phyloP scores from a whole-genome alignment of 2,113 vertebrate genomes.

The Hippocampus zosterae region DNA sequence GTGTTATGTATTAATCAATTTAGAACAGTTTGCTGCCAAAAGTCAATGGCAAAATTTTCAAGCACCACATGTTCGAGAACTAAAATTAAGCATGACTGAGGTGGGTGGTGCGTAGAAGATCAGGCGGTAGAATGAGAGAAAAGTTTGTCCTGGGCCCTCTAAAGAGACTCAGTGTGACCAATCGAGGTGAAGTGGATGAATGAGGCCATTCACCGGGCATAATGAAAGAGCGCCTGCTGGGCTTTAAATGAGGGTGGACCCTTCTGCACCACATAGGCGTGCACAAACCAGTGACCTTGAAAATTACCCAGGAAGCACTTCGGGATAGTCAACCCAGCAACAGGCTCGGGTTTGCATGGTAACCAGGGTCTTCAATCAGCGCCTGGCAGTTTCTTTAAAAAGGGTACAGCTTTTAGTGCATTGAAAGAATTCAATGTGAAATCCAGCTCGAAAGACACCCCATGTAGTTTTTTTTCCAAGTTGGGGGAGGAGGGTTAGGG shows the following conservation, averaged over 20 bases:
- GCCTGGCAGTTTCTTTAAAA: conserved; percentile 66
- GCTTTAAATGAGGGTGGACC: conserved; percentile 70
- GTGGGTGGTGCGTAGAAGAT: conserved; percentile 63
- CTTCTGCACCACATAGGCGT: conserved; percentile 73
- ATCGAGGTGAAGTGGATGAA: conserved; percentile 73
- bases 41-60: conserved; percentile 27
- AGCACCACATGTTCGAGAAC: conserved; percentile 48
- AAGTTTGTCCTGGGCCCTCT: conserved; percentile 69
- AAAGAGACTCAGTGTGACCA: conserved; percentile 68
- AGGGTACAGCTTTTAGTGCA: conserved; percentile 51
- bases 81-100: conserved; percentile 64
- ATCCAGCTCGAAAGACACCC: conserved; percentile 55
- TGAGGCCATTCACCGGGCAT: conserved; percentile 70
- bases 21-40: conserved; percentile 18
- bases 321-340: conserved; percentile 75
- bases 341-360: conserved; percentile 70
- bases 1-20: conserved; percentile 19
- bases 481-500: neutral
- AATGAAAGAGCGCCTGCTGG: conserved; percentile 74
- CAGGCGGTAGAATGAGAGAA: conserved; percentile 58
- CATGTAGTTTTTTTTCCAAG: conserved; percentile 2
- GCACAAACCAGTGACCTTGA: conserved; percentile 79
- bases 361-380: conserved; percentile 71
- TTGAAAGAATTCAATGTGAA: conserved; percentile 63
- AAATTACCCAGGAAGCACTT: conserved; percentile 79